A percentile compares a stretch with the other conserved stretches of the same genome.
Conservation (phyloP, 2,888 invertebrate species). For the Scaptomyza caliginosa region DNA sequence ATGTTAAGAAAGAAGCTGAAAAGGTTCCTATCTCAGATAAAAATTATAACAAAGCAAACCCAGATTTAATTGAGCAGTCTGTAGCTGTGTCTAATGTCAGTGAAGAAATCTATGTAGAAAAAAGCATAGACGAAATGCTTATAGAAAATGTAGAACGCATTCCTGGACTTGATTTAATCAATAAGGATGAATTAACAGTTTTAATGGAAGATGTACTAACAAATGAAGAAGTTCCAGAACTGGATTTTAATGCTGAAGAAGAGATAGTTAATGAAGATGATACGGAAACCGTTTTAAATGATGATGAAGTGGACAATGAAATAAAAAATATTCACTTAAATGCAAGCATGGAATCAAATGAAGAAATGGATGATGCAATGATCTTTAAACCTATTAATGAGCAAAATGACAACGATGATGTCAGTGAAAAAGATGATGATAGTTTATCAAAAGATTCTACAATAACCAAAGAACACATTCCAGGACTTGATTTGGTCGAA, state of each 20-base stretch:
- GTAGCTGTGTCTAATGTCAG: not conserved
- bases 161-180: conserved; percentile 26
- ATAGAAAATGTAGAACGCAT: not conserved
- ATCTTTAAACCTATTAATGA: not conserved
- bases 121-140: no score
- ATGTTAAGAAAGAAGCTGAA: not conserved
- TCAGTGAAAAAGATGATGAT: not conserved
- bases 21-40: not conserved
- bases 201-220: not conserved
- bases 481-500: not conserved
- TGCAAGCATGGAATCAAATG: not conserved
- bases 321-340: not conserved
- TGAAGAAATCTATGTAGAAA: no score
- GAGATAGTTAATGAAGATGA: not conserved
- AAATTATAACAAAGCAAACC: not conserved
- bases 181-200: not conserved
- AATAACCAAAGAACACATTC: not conserved
- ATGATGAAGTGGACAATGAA: not conserved
- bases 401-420: not conserved
- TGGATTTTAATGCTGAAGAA: not conserved
- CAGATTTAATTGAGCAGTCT: not conserved
- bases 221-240: not conserved
- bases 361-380: not conserved
- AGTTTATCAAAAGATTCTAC: not conserved
- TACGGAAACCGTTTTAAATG: not conserved